Base-by-base conservation (phyloP, 2,797 vertebrate species). In the Furcifer pardalis region DNA sequence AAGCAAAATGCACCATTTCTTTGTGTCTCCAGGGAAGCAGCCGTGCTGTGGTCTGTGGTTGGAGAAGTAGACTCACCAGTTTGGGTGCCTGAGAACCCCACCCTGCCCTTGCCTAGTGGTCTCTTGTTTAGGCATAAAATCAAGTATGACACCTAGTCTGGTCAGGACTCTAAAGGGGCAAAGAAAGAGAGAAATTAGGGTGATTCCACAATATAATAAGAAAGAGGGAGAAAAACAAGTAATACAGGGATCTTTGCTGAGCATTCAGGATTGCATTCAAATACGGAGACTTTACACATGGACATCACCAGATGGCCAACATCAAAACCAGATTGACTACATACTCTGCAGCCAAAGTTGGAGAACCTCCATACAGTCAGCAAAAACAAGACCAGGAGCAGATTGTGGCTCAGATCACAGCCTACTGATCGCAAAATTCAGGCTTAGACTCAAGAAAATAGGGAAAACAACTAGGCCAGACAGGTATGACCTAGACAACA, bases 191-290 rank as follows among this genome's bases (percentile, higher is more conserved):
- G 40, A 77, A 62, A 77, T 12, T 40, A 40, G 15, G 40, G 25
- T 52, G n/a, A 32, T 23, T 77, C 65, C n/a, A 82, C 23, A 1
- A 68, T 69, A 65, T 86, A 56, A 83, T 49, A 77, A 92, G 83
- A 2, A 73, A 40, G 63, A 56, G 30, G 40, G 46, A 44, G 59
- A 56, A 68, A 12, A 68, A 13, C 23, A 6, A 78, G 52, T 56
- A 56, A 56, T 19, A 56, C 52, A 56, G 52, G 13, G 52, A 56
- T 17, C 52, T 56, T 15, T 19, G 19, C 15, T 56, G 52, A 56
- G 52, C 13, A 21, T 56, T 56, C 52, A 56, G 52, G 21, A 56
- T 52, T 52, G 42, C 4, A 44, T 13, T 37, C 71, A 6, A 5
- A 40, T 44, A n/a, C n/a, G n/a, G n/a, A n/a, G n/a, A n/a, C n/a